Conservation (phyloP, 2,113 vertebrate genomes). For the Festucalex cinctus region DNA sequence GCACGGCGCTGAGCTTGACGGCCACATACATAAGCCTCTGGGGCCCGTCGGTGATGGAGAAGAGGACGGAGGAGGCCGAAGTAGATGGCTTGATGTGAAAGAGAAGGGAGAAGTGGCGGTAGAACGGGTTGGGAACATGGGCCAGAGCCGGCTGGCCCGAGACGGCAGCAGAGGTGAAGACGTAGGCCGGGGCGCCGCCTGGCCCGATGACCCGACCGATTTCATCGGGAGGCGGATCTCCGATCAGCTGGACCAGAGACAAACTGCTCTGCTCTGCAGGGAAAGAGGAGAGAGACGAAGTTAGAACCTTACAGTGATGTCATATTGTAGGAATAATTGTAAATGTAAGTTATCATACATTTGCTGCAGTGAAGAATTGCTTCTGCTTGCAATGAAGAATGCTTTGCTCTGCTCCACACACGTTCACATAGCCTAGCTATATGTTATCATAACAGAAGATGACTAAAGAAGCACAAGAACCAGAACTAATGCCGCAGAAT, state of each 20-base stretch:
- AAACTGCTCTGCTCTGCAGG: slow-evolving; percentile 73
- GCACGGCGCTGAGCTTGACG: slow-evolving; percentile 78
- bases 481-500: no score
- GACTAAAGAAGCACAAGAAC: no score
- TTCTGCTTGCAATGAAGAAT: no score
- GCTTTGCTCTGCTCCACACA: no score
- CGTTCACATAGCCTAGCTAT: no score
- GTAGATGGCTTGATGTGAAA: slow-evolving; percentile 80
- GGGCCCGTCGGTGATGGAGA: slow-evolving; percentile 78
- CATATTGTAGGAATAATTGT: no score
- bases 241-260: slow-evolving; percentile 83
- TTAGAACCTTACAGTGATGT: background rate
- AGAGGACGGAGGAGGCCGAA: slow-evolving; percentile 72
- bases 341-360: no score
- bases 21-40: slow-evolving; percentile 82
- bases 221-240: slow-evolving; percentile 71
- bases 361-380: no score
- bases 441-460: no score
- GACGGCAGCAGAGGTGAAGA: slow-evolving; percentile 68
- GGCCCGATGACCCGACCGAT: slow-evolving; percentile 69
- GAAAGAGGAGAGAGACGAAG: slow-evolving; percentile 2
- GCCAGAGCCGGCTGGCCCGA: slow-evolving; percentile 76
- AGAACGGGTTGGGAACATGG: slow-evolving; percentile 80
- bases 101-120: slow-evolving; percentile 84
- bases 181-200: slow-evolving; percentile 63